Evolutionary conservation across 2,113 vertebrate species (phyloP).

Genomic region (Semnopithecus entellus): DNA sequence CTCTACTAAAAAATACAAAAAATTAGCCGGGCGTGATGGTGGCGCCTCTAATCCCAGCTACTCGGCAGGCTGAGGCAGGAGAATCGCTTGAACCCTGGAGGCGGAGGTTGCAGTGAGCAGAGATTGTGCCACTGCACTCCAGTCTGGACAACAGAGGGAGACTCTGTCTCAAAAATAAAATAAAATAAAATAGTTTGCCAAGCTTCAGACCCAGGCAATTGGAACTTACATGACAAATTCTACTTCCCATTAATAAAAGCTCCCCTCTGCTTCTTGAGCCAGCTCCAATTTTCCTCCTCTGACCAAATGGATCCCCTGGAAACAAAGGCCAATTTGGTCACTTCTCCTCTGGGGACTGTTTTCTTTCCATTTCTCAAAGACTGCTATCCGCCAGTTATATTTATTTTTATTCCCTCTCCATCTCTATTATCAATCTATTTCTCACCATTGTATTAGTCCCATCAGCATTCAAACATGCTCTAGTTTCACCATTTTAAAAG

Average conservation of each 20-base stretch:
- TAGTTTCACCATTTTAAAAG: neutral
- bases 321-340: accelerated
- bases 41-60: no score
- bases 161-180: no score
- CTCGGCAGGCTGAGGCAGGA: no score
- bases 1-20: no score
- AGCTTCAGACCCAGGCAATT: neutral
- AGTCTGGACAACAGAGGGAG: no score
- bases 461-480: neutral
- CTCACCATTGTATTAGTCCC: neutral
- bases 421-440: neutral
- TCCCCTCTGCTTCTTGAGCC: neutral
- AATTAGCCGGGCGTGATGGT: accelerated
- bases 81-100: no score
- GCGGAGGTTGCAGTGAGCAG: no score
- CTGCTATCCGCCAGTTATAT: neutral
- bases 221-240: neutral
- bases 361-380: neutral
- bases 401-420: neutral
- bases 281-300: neutral
- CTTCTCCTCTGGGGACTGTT: neutral
- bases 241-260: neutral
- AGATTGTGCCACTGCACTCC: no score
- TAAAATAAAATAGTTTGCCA: neutral
- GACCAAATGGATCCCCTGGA: neutral